Conservation (phyloP, 2,888 invertebrate species). For the Chrysolina oricalcia region DNA sequence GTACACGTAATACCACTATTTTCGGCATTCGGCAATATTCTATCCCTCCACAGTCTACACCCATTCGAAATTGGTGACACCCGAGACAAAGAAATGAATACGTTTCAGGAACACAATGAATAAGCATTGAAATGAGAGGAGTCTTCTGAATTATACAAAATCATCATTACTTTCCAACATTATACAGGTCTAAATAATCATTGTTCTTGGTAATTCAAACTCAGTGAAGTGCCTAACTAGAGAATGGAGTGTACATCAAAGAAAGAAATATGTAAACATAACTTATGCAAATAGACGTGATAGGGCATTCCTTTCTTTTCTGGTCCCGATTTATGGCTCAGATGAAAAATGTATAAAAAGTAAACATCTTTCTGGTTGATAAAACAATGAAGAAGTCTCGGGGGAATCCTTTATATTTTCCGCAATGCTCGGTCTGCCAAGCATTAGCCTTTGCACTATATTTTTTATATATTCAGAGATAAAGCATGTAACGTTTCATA, state of each 20-base stretch:
- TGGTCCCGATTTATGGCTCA: slow-evolving; percentile 51
- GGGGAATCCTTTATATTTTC: slow-evolving; percentile 53
- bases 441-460: slow-evolving; percentile 44
- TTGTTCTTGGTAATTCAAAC: background rate
- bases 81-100: background rate
- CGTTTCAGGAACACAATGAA: background rate
- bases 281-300: slow-evolving; percentile 40
- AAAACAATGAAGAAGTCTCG: slow-evolving; percentile 57
- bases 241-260: slow-evolving; percentile 9
- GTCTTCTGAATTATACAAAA: background rate
- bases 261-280: slow-evolving; percentile 27
- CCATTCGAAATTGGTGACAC: background rate
- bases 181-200: slow-evolving; percentile 9
- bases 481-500: slow-evolving; percentile 38
- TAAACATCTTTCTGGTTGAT: slow-evolving; percentile 58
- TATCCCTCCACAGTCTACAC: background rate
- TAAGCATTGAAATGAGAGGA: background rate
- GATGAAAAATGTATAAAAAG: slow-evolving; percentile 58
- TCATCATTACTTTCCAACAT: background rate
- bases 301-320: slow-evolving; percentile 37
- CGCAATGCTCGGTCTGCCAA: slow-evolving; percentile 41
- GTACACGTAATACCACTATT: too few relatives aligned
- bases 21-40: too few relatives aligned
- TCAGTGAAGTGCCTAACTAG: slow-evolving; percentile 6
- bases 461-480: slow-evolving; percentile 45